Base-by-base conservation (phyloP, 2,888 invertebrate genomes). In the Biston stratarius region DNA sequence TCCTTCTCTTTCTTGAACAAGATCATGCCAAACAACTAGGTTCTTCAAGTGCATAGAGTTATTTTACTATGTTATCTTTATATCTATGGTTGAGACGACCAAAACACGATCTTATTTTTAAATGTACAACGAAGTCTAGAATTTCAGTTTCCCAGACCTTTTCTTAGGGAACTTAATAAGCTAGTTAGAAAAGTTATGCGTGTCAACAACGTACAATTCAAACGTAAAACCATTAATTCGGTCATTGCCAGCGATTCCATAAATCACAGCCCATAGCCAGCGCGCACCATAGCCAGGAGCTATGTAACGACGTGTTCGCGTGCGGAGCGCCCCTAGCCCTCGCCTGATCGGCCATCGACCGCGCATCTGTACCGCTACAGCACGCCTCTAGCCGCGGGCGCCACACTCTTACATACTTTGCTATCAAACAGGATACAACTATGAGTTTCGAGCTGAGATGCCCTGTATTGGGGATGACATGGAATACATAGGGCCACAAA, bases 301-400 rank as follows among this genome's bases (percentile, higher is more conserved):
- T 24, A 24, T 14, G 24, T 45, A 38, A 57, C 49, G 57, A 45
- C 14, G 24, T 9, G 57, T 12, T 58, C 40, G 63, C 63, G 63
- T 58, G 63, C 38, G 58, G 51, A 6, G 57, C 58, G 63, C 15
- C 65, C 60, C 65, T 61, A 45, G 55, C 36, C 45, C 38, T 55
- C 38, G 55, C 48, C 44, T 36, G 74, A 73, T 67, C 76, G 73
- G 72, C 69, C 71, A 67, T 51, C 72, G 74, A 75, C 72, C 74
- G 67, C 51, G 67, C 62, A 14, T 47, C 56, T 56, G 64, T 67
- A 64, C 70, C 72, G 72, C 69, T 72, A 72, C 42, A 48, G 61
- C 67, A 63, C 56, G 66, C 48, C 66, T 64, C 57, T 61, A 61
- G 65, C 34, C 33, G 60, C 44, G 62, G 64, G 48, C 64, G 61